Evolutionary conservation across 2,113 vertebrate genomes (phyloP), one percentile per base, ranked within the genome.

Genomic region (Melanerpes aurifrons): DNA sequence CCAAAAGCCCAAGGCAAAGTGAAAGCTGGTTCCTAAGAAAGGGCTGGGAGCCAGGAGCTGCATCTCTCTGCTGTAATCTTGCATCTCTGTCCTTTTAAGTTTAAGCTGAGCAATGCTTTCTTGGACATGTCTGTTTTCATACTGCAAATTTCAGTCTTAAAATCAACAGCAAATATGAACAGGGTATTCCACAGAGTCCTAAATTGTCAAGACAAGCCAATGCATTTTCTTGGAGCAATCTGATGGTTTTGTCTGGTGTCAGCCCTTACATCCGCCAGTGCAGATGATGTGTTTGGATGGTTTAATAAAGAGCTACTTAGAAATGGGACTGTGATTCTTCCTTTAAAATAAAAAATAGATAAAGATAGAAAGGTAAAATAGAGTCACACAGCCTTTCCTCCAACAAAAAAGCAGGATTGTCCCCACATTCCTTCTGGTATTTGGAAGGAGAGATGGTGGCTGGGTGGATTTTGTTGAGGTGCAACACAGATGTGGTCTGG

Each of bases 1-100:
- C 96, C 94, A 96, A 96, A 97, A 95, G 98, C 97, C 98, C 97
- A 96, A 95, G 95, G 86, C 86, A 97, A 96, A 96, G 92, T 95
- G 95, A 94, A 93, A 91, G 96, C 97, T 94, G 90, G 91, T 89
- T 95, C 84, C 72, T 69, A 83, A 97, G 95, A 92, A 94, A 95
- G 94, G 89, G 83, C 93, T 87, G 10, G 54, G 84, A 97, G 92
- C 81, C 88, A 86, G 93, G 82, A 95, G 91, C 92, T 90, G 94
- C 96, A 93, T 96, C 89, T 91, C 94, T 80, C 86, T 61, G 83
- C 76, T 92, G 91, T 93, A 95, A 96, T 96, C 88, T 96, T 92
- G 93, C 90, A 29, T 95, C 94, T 93, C 95, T 94, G 94, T 96
- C 95, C 90, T 96, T 97, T 96, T 77, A 95, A 94, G 90, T 96